Evolutionary conservation across 2,888 invertebrate genomes (phyloP).

Genomic region (Drosophila picticornis): DNA sequence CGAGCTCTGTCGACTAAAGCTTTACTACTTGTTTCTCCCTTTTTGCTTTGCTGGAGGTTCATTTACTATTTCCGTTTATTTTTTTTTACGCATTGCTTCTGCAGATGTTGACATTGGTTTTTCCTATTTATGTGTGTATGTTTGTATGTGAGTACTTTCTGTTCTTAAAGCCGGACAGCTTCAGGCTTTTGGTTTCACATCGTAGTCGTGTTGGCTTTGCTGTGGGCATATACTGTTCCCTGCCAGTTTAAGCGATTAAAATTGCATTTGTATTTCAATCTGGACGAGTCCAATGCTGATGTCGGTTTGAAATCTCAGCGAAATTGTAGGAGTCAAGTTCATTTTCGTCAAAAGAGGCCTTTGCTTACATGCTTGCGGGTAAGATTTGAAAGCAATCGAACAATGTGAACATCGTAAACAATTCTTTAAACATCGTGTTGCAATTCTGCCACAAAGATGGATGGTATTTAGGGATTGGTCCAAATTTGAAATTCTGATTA

Average conservation of each 20-base stretch:
- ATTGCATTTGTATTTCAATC: slow-evolving; percentile 5
- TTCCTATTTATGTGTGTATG: slow-evolving; percentile 5
- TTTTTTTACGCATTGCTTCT: slow-evolving; percentile 59
- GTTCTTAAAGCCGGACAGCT: slow-evolving; percentile 72
- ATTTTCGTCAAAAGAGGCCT: neutral
- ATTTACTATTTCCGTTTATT: slow-evolving; percentile 27
- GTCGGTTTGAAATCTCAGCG: neutral
- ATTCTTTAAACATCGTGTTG: neutral
- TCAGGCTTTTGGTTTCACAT: slow-evolving; percentile 57
- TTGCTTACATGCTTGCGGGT: no score
- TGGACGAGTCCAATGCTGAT: neutral
- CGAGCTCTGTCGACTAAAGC: neutral
- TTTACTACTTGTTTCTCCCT: neutral
- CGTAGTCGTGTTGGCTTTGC: slow-evolving; percentile 61
- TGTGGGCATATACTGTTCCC: slow-evolving; percentile 12
- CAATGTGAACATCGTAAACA: no score
- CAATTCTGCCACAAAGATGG: neutral
- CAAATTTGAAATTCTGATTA: neutral
- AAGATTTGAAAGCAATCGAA: neutral
- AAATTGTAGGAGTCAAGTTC: neutral
- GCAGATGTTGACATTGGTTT: slow-evolving; percentile 61
- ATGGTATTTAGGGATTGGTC: neutral
- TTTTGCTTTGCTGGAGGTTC: slow-evolving; percentile 4
- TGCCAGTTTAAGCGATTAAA: slow-evolving; percentile 13
- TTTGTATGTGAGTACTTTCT: slow-evolving; percentile 8